Percentiles rank a stretch among this genome's conserved stretches.
Conservation (phyloP, 2,888 invertebrate genomes). For the Drosophila nigricruria region DNA sequence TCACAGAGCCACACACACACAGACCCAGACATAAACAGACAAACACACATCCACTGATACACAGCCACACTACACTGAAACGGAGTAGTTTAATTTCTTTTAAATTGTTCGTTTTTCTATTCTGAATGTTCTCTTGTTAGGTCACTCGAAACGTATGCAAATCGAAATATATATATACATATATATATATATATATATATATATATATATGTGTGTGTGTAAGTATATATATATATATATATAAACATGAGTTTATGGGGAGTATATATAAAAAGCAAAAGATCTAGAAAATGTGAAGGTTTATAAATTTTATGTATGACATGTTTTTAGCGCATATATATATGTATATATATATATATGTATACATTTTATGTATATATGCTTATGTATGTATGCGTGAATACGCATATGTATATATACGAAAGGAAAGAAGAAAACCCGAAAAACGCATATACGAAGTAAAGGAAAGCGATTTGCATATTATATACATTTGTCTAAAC, state of each 20-base stretch:
- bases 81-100: conserved; percentile 9
- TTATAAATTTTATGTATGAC: conserved; percentile 6
- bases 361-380: conserved; percentile 13
- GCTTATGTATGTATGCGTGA: conserved; percentile 2
- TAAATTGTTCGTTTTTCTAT: conserved; percentile 25
- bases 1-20: not conserved
- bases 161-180: conserved; percentile 6
- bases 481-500: not conserved
- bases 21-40: not conserved
- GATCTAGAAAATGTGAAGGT: conserved; percentile 2
- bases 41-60: too few species aligned
- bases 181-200: not conserved
- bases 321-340: conserved; percentile 8
- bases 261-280: not conserved
- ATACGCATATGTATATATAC: not conserved
- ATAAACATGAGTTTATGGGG: conserved; percentile 5
- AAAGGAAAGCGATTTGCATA: not conserved
- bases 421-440: not conserved
- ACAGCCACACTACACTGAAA: not conserved
- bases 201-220: not conserved
- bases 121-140: conserved; percentile 35
- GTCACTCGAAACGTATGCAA: conserved; percentile 6
- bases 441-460: not conserved
- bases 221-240: not conserved
- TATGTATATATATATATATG: not conserved